Base-by-base conservation (phyloP, 2,113 vertebrate species). In the Cinclus cinclus region DNA sequence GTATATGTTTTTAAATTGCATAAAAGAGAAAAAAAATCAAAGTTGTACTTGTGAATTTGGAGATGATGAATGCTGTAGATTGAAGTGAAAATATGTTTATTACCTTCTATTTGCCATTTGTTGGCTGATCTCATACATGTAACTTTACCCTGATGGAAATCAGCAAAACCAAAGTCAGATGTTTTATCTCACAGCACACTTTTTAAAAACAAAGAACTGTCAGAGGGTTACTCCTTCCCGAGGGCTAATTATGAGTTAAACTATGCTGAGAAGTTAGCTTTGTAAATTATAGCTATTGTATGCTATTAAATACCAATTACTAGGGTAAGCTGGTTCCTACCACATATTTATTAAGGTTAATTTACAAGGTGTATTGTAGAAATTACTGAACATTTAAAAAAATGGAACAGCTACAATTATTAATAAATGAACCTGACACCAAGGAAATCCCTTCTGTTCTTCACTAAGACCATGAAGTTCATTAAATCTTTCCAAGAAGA, bases 261-360 rank as follows among this genome's bases (percentile, higher is more conserved):
- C 41, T 90, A n/a, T 60, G 62, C 67, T 64, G 62, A 92, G 68
- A 92, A 90, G 80, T 71, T 87, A 64, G 62, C 53, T 92, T 89
- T 2, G 7, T 81, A 88, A 86, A 88, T 71, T 47, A 79, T 35
- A 81, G n/a, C 46, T 92, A 90, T 46, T 80, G 55, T 92, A 68
- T 55, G 7, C 58, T 74, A 15, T 92, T 92, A 82, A 86, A 77
- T 71, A 86, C 82, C 92, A 89, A 67, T 95, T 67, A 39, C 39
- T 33, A 42, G 49, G 56, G 33, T 60, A 87, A 90, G 89, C 47
- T 92, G 88, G 68, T 96, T 96, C 94, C 92, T 89, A 74, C 93
- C 93, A 81, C 71, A 70, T 94, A 95, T 96, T 95, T 97, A 97
- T 96, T 96, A 92, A 95, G 97, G 96, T 96, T 90, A 95, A 97